A percentile compares a stretch with the other conserved stretches of the same genome.
Conservation (phyloP, 2,888 invertebrate genomes). For the Caenorhabditis sp. region DNA sequence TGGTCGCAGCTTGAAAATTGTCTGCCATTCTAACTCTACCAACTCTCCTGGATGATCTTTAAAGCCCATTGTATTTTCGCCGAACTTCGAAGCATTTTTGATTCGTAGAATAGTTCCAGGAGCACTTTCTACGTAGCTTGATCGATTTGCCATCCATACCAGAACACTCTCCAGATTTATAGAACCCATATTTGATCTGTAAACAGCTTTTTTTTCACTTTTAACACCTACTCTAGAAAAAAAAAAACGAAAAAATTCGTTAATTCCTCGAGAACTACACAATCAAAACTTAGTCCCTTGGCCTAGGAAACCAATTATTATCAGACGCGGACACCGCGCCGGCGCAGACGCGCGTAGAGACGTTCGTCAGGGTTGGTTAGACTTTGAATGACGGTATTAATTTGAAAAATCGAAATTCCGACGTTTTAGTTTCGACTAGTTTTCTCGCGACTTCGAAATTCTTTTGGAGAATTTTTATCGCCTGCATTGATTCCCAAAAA, state of each 20-base stretch:
- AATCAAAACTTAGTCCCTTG: no score
- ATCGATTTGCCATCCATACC: constrained; percentile 32
- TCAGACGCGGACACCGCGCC: no score
- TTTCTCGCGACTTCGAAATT: no score
- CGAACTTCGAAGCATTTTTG: constrained; percentile 43
- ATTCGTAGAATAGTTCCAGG: constrained; percentile 40
- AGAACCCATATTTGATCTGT: constrained; percentile 12
- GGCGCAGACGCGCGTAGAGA: no score
- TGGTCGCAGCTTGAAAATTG: constrained; percentile 40
- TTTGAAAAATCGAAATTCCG: no score
- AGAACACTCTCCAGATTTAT: constrained; percentile 17
- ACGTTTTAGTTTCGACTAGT: no score
- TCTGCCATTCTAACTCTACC: constrained; percentile 21
- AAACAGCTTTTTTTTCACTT: neutral
- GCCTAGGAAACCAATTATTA: no score
- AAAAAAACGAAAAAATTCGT: constrained; percentile 3
- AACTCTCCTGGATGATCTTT: constrained; percentile 42
- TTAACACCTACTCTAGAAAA: neutral
- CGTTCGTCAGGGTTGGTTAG: no score
- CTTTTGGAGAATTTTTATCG: no score
- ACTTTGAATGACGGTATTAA: no score
- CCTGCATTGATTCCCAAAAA: no score
- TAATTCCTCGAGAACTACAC: neutral
- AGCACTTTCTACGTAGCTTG: constrained; percentile 35
- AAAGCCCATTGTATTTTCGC: constrained; percentile 47